Conservation (phyloP, 2,888 invertebrate species). For the Mechanitis mazaeus region DNA sequence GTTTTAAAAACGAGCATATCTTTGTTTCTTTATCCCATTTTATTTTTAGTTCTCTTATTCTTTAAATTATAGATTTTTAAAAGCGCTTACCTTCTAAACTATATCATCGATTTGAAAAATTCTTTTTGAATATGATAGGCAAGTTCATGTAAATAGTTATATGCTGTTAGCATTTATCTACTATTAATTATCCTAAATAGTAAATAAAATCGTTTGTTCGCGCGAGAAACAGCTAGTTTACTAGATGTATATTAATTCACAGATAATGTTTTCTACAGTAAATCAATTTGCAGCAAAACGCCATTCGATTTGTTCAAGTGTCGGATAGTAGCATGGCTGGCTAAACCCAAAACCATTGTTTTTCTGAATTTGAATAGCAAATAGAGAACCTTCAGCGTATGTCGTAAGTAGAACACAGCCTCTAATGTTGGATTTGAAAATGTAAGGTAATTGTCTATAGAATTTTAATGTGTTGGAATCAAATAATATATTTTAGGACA, state of each 20-base stretch:
- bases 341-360: constrained; percentile 67
- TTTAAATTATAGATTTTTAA: too few relatives aligned
- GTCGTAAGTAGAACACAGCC: constrained; percentile 59
- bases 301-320: constrained; percentile 49
- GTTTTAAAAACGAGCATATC: too few relatives aligned
- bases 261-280: constrained; percentile 1
- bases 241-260: not conserved
- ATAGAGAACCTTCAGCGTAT: constrained; percentile 56
- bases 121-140: too few relatives aligned
- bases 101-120: too few relatives aligned
- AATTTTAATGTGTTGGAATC: not conserved
- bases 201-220: too few relatives aligned
- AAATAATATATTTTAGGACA: not conserved
- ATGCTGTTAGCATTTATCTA: too few relatives aligned
- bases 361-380: constrained; percentile 60
- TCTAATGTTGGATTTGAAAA: constrained; percentile 9
- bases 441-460: constrained; percentile 5
- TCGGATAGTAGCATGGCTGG: constrained; percentile 59
- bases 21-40: too few relatives aligned
- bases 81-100: too few relatives aligned
- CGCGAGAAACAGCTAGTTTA: too few relatives aligned
- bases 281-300: constrained; percentile 29
- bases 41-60: too few relatives aligned
- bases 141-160: too few relatives aligned
- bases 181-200: too few relatives aligned